These are phyloP conservation scores for Micrastur ruficollis DNA, from an alignment of 2,797 vertebrate species.

Conservation along the genomic window DNA sequence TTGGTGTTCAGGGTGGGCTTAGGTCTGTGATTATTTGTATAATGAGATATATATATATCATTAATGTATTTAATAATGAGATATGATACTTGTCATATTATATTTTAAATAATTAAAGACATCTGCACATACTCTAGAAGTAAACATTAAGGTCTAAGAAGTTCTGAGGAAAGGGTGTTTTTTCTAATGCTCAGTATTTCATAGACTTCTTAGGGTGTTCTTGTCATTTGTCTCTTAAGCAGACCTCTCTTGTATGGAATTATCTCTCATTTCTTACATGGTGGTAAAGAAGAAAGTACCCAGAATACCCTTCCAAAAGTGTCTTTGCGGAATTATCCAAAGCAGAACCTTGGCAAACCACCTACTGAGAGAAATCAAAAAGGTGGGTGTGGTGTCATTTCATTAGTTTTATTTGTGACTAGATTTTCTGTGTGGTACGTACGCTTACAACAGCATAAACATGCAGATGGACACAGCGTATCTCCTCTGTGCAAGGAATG, in stretches of 20 bases:
- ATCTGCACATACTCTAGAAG: not conserved
- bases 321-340: constrained; percentile 42
- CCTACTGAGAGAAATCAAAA: constrained; percentile 15
- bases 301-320: constrained; percentile 72
- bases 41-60: not conserved
- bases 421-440: not conserved
- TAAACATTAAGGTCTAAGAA: not conserved
- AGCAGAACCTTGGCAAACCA: constrained; percentile 8
- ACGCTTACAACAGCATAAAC: not conserved
- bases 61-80: too few relatives aligned
- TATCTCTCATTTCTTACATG: constrained; percentile 84
- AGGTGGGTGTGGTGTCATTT: constrained; percentile 24
- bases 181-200: not conserved
- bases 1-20: not conserved
- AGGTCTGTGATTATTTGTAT: not conserved
- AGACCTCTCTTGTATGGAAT: constrained; percentile 94
- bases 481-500: not conserved
- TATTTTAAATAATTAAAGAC: not conserved
- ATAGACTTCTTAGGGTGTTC: not conserved
- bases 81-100: not conserved
- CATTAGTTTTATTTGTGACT: not conserved
- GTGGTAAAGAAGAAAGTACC: constrained; percentile 65
- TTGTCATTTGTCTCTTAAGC: constrained; percentile 42
- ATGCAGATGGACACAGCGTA: not conserved
- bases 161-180: not conserved